Conservation (phyloP, 2,113 vertebrate genomes). For the Orientallactaga bullata region DNA sequence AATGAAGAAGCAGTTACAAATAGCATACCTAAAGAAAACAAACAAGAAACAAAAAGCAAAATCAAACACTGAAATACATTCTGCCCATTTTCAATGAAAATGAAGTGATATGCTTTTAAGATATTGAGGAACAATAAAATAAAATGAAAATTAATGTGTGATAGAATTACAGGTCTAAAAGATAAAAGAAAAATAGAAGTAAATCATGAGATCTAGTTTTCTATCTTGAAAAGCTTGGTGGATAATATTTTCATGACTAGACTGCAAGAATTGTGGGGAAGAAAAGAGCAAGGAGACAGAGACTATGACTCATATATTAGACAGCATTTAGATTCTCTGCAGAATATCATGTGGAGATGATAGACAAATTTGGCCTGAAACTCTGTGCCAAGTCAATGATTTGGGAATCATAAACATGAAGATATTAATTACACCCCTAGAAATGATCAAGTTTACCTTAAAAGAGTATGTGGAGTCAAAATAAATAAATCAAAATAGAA, state of each 20-base stretch:
- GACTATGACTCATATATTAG: background rate
- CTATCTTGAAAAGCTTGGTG: background rate
- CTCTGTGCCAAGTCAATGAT: background rate
- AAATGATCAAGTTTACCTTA: background rate
- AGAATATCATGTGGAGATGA: background rate
- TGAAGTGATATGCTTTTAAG: background rate
- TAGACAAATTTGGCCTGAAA: slow-evolving; percentile 13
- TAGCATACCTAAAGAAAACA: background rate
- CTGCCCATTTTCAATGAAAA: background rate
- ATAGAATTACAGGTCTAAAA: background rate
- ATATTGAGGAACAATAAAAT: background rate
- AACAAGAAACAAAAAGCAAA: background rate
- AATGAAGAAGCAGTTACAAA: background rate
- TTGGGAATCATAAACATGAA: background rate
- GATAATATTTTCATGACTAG: background rate
- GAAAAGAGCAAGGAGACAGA: background rate
- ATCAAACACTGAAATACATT: background rate
- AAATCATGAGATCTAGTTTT: background rate
- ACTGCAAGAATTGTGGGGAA: background rate
- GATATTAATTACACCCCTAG: background rate
- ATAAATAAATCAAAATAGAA: background rate
- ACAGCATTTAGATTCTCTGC: background rate
- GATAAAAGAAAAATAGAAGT: background rate
- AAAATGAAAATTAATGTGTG: background rate
- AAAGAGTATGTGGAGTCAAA: background rate